Percentiles rank a stretch among this genome's conserved stretches.
phyloP scores from a whole-genome alignment of 2,113 vertebrate species.

The Sorex fumeus region DNA sequence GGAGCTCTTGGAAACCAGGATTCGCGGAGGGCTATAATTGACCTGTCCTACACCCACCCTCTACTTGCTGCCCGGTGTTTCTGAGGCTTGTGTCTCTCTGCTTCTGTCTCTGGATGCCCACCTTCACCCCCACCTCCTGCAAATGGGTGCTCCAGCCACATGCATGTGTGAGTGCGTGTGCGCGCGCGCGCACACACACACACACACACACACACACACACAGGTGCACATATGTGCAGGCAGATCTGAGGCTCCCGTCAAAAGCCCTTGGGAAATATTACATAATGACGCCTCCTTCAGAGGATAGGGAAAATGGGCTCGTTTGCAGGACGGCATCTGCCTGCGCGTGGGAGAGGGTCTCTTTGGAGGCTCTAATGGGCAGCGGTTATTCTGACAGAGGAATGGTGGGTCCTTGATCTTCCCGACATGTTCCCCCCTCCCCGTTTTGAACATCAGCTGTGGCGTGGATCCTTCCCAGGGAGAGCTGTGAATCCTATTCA shows the following conservation, averaged over 20 bases:
- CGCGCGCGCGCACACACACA: not conserved
- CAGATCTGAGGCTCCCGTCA: conserved; percentile 59
- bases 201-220: not conserved
- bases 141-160: too few species aligned
- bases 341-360: conserved; percentile 68
- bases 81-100: not conserved
- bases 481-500: conserved; percentile 79
- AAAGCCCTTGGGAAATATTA: conserved; percentile 65
- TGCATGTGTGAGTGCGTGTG: not conserved
- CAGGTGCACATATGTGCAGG: not conserved
- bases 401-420: conserved; percentile 84
- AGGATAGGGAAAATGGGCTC: conserved; percentile 75
- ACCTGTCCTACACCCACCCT: not conserved
- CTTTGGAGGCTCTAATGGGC: conserved; percentile 83
- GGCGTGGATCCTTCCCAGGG: conserved; percentile 82
- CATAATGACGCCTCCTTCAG: conserved; percentile 73
- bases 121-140: not conserved
- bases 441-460: conserved; percentile 80
- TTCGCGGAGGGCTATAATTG: not conserved
- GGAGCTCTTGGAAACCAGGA: not conserved
- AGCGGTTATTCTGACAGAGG: conserved; percentile 78
- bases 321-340: conserved; percentile 74
- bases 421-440: conserved; percentile 77
- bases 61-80: not conserved
- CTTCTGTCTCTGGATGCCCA: not conserved